Evolutionary conservation across 2,113 vertebrate genomes (phyloP), one percentile per base, ranked within the genome.

Genomic region (Clarias macrocephalus): DNA sequence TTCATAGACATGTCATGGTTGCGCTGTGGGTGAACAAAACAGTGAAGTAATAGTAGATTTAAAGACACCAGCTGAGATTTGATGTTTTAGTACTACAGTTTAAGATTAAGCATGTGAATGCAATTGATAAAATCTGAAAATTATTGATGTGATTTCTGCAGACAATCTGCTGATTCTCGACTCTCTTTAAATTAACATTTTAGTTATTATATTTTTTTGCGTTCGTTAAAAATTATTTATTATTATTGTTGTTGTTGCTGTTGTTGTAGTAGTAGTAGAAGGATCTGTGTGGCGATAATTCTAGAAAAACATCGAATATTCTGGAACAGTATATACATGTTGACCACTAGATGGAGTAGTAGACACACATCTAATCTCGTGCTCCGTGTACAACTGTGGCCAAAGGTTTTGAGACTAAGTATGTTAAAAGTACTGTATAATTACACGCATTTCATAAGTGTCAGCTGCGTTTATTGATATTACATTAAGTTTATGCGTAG

Each of bases 301-400:
- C 19, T 18, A 2, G 28, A 70, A 16, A 19, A 48, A 48, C 48
- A 48, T 48, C 48, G 48, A 48, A 48, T 1, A 48, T 48, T 48
- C 48, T 48, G 48, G 68, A 73, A n/a, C 42, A 76, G 23, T 5
- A n/a, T 52, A 52, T 56, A 60, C 19, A n/a, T 77, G 3, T 54
- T 88, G 72, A 83, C 79, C 86, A 89, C 80, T 59, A 80, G 80
- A 23, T 73, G 86, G 72, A 12, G 86, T 21, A 72, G 42, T 48
- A 76, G 28, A 30, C 52, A 48, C 52, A 80, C 70, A 60, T 28
- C 16, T 79, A 30, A 68, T 65, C 23, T 72, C 18, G 1, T 42
- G 25, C 57, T 25, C 25, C 54, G 42, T 52, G 25, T 52, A 52
- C 15, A 28, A 13, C 15, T 25, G 37, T 52, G 48, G 48, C 48